Conservation (phyloP, 2,888 invertebrate genomes). For the Frankliniella fusca region DNA sequence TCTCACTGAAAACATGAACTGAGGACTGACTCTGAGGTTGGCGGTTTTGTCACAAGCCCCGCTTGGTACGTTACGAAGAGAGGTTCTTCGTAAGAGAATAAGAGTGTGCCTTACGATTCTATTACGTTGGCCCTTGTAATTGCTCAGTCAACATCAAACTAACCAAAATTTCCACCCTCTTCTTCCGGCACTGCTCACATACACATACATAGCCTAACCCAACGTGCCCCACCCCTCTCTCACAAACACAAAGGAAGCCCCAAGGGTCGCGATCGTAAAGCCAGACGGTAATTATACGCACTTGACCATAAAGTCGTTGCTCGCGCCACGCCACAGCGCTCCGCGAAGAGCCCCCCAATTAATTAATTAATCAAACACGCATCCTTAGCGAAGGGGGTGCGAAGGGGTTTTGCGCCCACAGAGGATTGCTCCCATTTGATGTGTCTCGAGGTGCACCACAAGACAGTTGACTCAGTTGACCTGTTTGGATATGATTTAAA, state of each 20-base stretch:
- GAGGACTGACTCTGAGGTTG: too few species aligned
- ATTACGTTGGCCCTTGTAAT: too few species aligned
- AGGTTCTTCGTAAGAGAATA: too few species aligned
- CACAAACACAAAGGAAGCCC: not conserved
- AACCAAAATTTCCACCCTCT: not conserved
- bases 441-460: not conserved
- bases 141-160: too few species aligned
- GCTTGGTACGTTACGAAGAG: too few species aligned
- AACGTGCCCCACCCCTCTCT: not conserved
- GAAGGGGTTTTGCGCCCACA: too few species aligned
- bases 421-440: not conserved
- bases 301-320: not conserved
- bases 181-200: not conserved
- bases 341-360: not conserved
- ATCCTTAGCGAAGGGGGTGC: not conserved
- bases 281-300: not conserved
- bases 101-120: too few species aligned
- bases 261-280: not conserved
- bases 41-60: too few species aligned
- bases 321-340: too few species aligned
- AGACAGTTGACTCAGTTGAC: too few species aligned
- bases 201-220: not conserved
- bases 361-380: not conserved
- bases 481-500: too few species aligned
- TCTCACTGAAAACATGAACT: too few species aligned